Evolutionary conservation across 1,140 invertebrate species (phyloP), one percentile per base, ranked within the genome.

Genomic region (Heliconius himera): DNA sequence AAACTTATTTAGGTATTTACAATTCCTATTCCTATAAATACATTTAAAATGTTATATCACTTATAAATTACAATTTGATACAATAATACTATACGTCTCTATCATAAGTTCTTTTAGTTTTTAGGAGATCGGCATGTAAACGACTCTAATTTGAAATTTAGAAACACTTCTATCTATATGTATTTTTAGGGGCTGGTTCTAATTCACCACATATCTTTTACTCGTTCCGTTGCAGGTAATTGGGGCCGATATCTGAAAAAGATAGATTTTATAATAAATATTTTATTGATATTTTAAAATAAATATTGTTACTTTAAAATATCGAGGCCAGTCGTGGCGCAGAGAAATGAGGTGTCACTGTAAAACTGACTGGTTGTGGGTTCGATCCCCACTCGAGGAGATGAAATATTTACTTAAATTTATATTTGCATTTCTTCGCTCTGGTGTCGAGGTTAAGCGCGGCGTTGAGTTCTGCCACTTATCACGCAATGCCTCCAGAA

Each of bases 131-230:
- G 60, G 22, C 26, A 9, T 29, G 13, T 66, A 66, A 29, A 66
- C 60, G 13, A 26, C 8, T 29, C 4, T 66, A 13, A 66, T 66
- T 66, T 41, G 46, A 66, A 66, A 66, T 66, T 29, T 26, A 29
- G 11, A 29, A 51, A 51, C 6, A 20, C 18, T 3, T 26, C 11
- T 66, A 51, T 51, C 6, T 16, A 16, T 66, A 29, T 13, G 9
- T 29, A 60, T 66, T 29, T 16, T 9, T 60, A 60, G 3, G 1
- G 3, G 20, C 3, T 11, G 56, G 20, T 60, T 2, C 11, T 66
- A 29, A 41, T 81, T 94, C 87, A 94, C 93, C 93, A 94, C 93
- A 93, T 93, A 77, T 94, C 93, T 80, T 93, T 94, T 11, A 93
- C 89, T 78, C 93, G 84, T 81, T 92, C 93, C 1, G 90, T 83